phyloP scores from a whole-genome alignment of 2,888 invertebrate genomes.

The Nephrotoma flavescens region DNA sequence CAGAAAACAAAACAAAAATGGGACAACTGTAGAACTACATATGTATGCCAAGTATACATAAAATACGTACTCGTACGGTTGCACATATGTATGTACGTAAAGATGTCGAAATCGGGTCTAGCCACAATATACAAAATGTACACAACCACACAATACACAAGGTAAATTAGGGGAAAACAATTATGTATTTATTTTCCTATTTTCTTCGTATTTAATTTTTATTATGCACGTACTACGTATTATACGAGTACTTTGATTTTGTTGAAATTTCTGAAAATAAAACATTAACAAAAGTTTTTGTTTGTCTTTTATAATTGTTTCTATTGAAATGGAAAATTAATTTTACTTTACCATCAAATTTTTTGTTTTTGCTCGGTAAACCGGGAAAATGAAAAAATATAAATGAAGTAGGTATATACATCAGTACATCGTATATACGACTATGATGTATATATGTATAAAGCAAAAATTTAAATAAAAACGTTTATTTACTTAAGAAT shows the following conservation, averaged over 20 bases:
- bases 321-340: not conserved
- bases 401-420: not conserved
- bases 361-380: not conserved
- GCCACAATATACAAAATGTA: not conserved
- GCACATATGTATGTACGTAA: not conserved
- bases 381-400: not conserved
- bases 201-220: not conserved
- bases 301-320: not conserved
- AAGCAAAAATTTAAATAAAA: not conserved
- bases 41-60: not conserved
- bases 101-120: not conserved
- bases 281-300: not conserved
- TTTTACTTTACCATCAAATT: not conserved
- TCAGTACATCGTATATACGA: no score
- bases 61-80: not conserved
- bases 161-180: not conserved
- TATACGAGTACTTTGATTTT: not conserved
- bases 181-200: not conserved
- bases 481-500: not conserved
- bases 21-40: not conserved
- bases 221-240: not conserved
- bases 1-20: not conserved
- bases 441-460: not conserved
- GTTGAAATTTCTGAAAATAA: not conserved
- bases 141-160: not conserved